Conservation (phyloP, 1,140 invertebrate genomes). For the Heterodera carotae region DNA sequence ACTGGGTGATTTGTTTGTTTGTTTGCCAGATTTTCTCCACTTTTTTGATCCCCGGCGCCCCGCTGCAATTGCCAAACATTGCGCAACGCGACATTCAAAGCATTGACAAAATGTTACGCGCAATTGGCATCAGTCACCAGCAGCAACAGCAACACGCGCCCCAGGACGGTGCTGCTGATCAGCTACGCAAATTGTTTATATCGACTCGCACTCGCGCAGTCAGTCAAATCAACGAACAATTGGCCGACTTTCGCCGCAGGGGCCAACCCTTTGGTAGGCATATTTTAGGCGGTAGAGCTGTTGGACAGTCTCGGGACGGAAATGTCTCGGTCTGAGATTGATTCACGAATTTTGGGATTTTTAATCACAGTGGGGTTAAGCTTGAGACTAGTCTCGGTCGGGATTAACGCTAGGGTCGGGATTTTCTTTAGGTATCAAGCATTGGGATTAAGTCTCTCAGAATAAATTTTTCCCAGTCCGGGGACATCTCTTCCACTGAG, state of each 20-base stretch:
- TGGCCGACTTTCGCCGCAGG: conserved; percentile 86
- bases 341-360: no score
- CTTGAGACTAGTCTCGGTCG: no score
- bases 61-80: conserved; percentile 45
- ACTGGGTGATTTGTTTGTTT: no score
- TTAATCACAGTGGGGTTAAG: no score
- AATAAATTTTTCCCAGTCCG: no score
- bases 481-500: no score
- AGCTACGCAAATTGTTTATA: conserved; percentile 81
- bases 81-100: conserved; percentile 43
- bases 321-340: no score
- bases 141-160: conserved; percentile 22
- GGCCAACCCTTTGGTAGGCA: conserved; percentile 71
- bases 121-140: conserved; percentile 13
- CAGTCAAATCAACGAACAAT: conserved; percentile 81
- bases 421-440: no score
- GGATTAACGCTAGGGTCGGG: no score
- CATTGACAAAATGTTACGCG: conserved; percentile 52
- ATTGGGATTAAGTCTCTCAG: no score
- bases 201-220: conserved; percentile 81
- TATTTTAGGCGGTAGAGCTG: not conserved
- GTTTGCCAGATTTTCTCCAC: conserved; percentile 75
- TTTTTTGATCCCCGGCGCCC: conserved; percentile 84
- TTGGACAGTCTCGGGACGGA: no score
- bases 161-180: conserved; percentile 71